phyloP scores from a whole-genome alignment of 2,888 invertebrate genomes.

The Steinernema carpocapsae region DNA sequence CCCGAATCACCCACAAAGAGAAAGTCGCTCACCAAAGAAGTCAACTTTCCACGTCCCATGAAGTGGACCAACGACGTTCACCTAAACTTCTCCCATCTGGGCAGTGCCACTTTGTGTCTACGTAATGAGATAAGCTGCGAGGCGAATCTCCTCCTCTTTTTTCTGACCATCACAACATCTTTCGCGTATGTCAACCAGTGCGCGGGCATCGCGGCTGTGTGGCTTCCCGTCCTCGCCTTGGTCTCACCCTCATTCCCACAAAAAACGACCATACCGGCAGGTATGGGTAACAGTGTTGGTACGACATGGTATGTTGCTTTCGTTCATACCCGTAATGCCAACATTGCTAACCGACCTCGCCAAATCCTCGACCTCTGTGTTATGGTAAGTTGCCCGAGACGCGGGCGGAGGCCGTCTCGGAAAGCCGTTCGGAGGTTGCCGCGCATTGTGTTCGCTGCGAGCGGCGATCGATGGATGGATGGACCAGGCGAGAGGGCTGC shows the following conservation, averaged over 20 bases:
- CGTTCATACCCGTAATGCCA: slow-evolving; percentile 31
- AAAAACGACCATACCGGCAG: neutral
- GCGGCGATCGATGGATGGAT: slow-evolving; percentile 7
- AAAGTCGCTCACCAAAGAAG: neutral
- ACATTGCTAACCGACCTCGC: slow-evolving; percentile 22
- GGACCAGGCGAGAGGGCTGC: neutral
- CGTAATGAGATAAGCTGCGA: slow-evolving; percentile 13
- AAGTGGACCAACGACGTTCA: neutral
- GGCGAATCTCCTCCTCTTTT: neutral
- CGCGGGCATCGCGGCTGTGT: neutral
- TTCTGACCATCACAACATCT: slow-evolving; percentile 30
- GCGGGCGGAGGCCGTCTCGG: neutral
- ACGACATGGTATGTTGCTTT: slow-evolving; percentile 7
- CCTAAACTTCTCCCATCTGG: neutral
- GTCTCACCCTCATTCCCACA: neutral
- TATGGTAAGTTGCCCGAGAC: neutral
- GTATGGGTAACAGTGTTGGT: slow-evolving; percentile 27
- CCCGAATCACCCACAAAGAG: too few species aligned
- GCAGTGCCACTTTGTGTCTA: slow-evolving; percentile 24
- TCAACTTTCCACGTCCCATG: too few species aligned
- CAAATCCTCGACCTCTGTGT: neutral
- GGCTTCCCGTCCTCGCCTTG: neutral
- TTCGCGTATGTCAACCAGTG: slow-evolving; percentile 17
- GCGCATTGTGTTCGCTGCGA: slow-evolving; percentile 10
- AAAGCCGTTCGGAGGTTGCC: neutral